These are phyloP conservation scores for Trichomalopsis sarcophagae DNA, from an alignment of 1,140 invertebrate species.

Conservation along the genomic window DNA sequence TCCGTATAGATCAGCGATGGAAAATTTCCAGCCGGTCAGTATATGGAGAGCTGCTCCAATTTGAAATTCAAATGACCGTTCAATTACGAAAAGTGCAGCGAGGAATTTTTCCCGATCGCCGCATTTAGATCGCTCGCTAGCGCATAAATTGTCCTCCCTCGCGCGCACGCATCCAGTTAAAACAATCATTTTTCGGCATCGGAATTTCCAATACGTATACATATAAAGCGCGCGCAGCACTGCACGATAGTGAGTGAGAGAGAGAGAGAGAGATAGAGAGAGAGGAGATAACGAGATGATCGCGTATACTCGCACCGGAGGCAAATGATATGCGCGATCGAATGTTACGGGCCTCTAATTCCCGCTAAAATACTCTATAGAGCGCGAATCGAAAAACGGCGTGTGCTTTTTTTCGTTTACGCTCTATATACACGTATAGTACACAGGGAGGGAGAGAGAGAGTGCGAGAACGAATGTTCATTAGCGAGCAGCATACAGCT, in stretches of 20 bases:
- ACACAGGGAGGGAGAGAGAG: neutral
- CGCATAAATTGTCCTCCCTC: neutral
- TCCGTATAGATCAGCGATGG: no score
- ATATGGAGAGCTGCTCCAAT: neutral
- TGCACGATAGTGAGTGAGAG: no score
- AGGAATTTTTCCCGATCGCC: neutral
- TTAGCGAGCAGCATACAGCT: neutral
- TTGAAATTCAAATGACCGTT: constrained; percentile 9
- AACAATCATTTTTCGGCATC: neutral
- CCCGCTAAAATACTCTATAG: constrained; percentile 11
- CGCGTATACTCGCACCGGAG: neutral
- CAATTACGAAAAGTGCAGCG: constrained; percentile 13
- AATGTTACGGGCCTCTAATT: constrained; percentile 14
- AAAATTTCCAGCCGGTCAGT: neutral
- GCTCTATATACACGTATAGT: neutral
- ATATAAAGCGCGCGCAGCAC: no score
- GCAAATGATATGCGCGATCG: constrained; percentile 30
- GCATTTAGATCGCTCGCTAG: neutral
- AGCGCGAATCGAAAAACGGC: neutral
- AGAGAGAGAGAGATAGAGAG: no score
- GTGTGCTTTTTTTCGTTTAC: constrained; percentile 15
- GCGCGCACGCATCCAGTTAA: neutral
- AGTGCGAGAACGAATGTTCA: neutral
- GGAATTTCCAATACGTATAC: neutral
- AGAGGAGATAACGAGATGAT: neutral